phyloP scores from a whole-genome alignment of 1,140 invertebrate species.

The Atopsyche davidsoni region DNA sequence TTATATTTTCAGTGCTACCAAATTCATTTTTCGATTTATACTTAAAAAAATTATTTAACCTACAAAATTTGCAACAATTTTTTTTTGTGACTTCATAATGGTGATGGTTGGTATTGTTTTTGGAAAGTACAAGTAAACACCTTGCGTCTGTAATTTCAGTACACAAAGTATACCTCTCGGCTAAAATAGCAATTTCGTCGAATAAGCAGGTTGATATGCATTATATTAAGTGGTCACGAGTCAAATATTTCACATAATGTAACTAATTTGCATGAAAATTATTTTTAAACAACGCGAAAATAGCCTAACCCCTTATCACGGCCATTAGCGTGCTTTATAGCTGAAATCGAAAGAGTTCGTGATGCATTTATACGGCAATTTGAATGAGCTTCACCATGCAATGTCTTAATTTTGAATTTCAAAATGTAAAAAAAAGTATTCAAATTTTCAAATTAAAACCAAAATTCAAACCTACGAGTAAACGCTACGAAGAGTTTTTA shows the following conservation, averaged over 20 bases:
- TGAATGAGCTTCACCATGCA: constrained; percentile 17
- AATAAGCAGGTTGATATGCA: too few species aligned
- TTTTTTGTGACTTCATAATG: too few species aligned
- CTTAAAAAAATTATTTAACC: too few species aligned
- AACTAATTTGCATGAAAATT: background rate
- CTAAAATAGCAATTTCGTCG: too few species aligned
- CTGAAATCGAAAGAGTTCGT: too few species aligned
- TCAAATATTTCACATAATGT: background rate
- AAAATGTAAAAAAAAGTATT: too few species aligned
- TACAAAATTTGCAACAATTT: too few species aligned
- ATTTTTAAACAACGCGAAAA: constrained; percentile 2
- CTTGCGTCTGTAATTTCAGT: too few species aligned
- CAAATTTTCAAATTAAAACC: too few species aligned
- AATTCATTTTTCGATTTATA: too few species aligned
- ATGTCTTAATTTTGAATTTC: constrained; percentile 8
- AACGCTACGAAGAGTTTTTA: background rate
- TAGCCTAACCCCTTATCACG: background rate
- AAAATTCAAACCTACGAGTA: constrained; percentile 16
- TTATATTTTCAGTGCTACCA: background rate
- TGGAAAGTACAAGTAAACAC: too few species aligned
- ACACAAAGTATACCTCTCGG: background rate
- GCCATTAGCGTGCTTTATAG: background rate
- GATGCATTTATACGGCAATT: background rate
- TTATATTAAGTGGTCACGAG: background rate
- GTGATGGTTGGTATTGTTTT: too few species aligned